Evolutionary conservation across 2,888 invertebrate species (phyloP), one percentile per base, ranked within the genome.

Genomic region (Pilophorus perplexus): DNA sequence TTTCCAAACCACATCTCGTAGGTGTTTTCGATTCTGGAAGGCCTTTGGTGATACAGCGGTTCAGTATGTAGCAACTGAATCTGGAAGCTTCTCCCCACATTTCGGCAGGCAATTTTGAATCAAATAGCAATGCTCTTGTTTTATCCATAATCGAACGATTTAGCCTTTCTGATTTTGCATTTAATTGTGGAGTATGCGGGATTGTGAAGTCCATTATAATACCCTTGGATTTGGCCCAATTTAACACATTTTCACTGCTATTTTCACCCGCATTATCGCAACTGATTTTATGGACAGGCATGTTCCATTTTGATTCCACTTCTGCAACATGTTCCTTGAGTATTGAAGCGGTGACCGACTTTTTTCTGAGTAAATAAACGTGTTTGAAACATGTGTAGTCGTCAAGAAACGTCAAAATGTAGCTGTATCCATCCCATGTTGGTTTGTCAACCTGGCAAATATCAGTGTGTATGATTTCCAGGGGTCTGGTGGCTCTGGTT

Each of bases 211-310:
- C 73, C 50, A 72, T 71, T 20, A 69, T 48, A 23, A 74, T 73
- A 59, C 74, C 72, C 59, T 72, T 64, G 23, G 70, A 59, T 27
- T 71, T 57, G n/a, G 74, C 66, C 65, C 72, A 71, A 14, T 71
- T 60, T 60, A 68, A 40, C 16, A 73, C 59, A 27, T 70, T 69
- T 57, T 72, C 66, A 37, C 71, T 72, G 3, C 72, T 55, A 64
- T 73, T 74, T 69, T 75, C 75, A n/a, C 46, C 55, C 18, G 73
- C 74, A 42, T 73, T 73, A 68, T 74, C 74, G 6, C 72, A 71
- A 27, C 74, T 67, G 8, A 75, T 62, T 14, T 55, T 66, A 48
- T 71, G 72, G 2, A 74, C 68, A 60, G 73, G 72, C 8, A 37
- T 44, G 3, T 70, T 71, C 16, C 72, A 66, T 40, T 70, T 71